Evolutionary conservation across 2,888 invertebrate species (phyloP).

Genomic region (Trichogramma evanescens): DNA sequence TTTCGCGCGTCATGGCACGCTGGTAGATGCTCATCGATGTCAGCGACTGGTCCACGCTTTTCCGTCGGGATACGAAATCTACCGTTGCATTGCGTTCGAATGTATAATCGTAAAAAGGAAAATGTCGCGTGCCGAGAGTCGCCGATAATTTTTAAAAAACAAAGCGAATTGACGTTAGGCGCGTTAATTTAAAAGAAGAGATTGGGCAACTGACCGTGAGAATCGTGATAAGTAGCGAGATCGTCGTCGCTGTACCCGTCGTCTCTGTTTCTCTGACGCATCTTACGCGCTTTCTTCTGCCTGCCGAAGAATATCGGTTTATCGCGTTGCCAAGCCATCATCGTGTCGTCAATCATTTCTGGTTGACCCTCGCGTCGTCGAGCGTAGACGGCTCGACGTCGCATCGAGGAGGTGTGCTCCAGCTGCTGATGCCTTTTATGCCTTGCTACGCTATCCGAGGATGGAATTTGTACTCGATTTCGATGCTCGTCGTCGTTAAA

Average conservation of each 20-base stretch:
- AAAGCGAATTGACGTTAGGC: no score
- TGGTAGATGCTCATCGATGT: constrained; percentile 36
- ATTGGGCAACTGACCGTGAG: no score
- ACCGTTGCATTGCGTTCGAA: no score
- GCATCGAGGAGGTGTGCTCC: no score
- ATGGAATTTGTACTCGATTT: no score
- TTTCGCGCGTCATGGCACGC: constrained; percentile 28
- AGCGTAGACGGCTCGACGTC: constrained; percentile 13
- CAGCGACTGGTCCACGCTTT: constrained; percentile 17
- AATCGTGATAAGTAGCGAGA: neutral
- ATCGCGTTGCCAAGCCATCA: neutral
- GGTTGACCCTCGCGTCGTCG: constrained; percentile 19
- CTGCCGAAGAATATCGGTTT: constrained; percentile 21
- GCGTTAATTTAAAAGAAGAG: no score
- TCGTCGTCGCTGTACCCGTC: neutral
- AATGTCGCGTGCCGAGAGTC: no score
- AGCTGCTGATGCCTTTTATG: constrained; percentile 26
- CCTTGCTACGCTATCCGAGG: neutral
- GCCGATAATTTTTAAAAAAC: no score
- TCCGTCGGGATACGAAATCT: constrained; percentile 17
- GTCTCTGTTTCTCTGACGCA: neutral
- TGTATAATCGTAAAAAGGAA: no score
- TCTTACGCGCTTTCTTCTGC: constrained; percentile 13
- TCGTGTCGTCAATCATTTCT: constrained; percentile 18
- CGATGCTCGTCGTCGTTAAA: constrained; percentile 47